phyloP scores from a whole-genome alignment of 2,888 invertebrate species.

The Epirrita christyi region DNA sequence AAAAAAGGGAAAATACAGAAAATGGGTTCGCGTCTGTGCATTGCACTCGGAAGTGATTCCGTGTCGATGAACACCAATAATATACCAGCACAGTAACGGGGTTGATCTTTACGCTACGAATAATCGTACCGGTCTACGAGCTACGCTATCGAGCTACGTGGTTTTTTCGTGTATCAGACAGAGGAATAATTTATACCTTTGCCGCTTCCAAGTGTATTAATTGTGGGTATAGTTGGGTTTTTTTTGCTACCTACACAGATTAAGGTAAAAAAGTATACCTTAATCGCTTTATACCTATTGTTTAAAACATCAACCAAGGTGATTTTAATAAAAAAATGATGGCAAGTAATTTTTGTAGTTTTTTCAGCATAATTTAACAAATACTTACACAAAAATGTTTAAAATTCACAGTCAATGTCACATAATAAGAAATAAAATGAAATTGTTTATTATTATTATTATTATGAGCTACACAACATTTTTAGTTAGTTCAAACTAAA shows the following conservation, averaged over 20 bases:
- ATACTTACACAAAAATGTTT: too few species aligned
- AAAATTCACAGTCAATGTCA: too few species aligned
- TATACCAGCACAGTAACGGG: slow-evolving; percentile 38
- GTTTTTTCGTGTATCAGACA: slow-evolving; percentile 23
- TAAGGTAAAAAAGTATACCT: slow-evolving; percentile 20
- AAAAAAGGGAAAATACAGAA: slow-evolving; percentile 20
- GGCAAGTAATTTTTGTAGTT: neutral
- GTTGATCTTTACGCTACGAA: slow-evolving; percentile 45
- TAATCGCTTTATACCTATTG: slow-evolving; percentile 27
- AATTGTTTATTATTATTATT: too few species aligned
- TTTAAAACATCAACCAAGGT: slow-evolving; percentile 18
- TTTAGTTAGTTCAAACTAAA: too few species aligned
- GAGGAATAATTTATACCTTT: slow-evolving; percentile 18
- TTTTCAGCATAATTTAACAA: neutral
- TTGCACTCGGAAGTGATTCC: slow-evolving; percentile 33
- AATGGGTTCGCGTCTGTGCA: slow-evolving; percentile 18
- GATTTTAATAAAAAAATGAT: slow-evolving; percentile 6
- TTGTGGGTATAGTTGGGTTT: slow-evolving; percentile 3
- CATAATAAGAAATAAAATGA: too few species aligned
- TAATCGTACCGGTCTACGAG: slow-evolving; percentile 47
- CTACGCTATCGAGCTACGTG: slow-evolving; percentile 34
- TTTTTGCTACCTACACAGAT: slow-evolving; percentile 16
- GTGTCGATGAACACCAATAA: slow-evolving; percentile 43
- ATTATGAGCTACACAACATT: too few species aligned
- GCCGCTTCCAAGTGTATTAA: slow-evolving; percentile 14